Percentiles rank a stretch among this genome's conserved stretches.
phyloP scores from a whole-genome alignment of 35 echinoderm and acorn worm species.

The Chiridota heheva region DNA sequence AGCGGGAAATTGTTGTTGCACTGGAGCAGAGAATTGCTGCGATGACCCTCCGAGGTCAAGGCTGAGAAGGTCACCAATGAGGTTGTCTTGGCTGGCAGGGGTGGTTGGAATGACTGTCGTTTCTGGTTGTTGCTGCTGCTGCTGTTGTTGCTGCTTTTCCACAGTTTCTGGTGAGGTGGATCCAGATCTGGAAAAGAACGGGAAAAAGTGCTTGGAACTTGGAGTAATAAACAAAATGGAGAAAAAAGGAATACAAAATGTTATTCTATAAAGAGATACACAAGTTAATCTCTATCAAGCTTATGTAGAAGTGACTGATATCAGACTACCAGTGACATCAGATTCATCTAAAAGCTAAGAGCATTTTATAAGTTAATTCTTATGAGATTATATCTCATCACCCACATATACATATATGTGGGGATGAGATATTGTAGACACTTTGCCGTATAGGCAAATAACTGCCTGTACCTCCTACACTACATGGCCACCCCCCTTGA shows the following conservation, averaged over 20 bases:
- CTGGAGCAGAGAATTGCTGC: conserved; percentile 35
- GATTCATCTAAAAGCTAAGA: too few relatives aligned
- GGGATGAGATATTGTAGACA: too few relatives aligned
- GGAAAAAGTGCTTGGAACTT: background rate
- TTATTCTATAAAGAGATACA: background rate
- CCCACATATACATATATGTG: too few relatives aligned
- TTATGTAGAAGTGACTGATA: too few relatives aligned
- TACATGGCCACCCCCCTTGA: too few relatives aligned
- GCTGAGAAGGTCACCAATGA: conserved; percentile 90
- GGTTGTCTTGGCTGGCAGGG: conserved; percentile 53
- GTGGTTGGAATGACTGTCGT: conserved; percentile 44
- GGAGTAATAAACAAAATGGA: background rate
- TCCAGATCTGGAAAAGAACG: conserved; percentile 53
- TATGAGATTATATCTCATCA: too few relatives aligned
- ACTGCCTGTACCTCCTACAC: too few relatives aligned
- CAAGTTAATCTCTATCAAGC: too few relatives aligned
- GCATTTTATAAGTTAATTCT: too few relatives aligned
- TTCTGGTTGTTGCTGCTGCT: conserved; percentile 35
- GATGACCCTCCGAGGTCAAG: conserved; percentile 83
- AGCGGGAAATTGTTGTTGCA: conserved; percentile 50
- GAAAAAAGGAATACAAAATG: background rate
- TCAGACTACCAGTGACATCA: too few relatives aligned
- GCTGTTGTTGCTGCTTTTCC: background rate
- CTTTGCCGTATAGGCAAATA: too few relatives aligned
- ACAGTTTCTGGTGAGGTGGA: conserved; percentile 73